Base-by-base conservation (phyloP, 2,888 invertebrate genomes). In the Tromatobia lineatoria region DNA sequence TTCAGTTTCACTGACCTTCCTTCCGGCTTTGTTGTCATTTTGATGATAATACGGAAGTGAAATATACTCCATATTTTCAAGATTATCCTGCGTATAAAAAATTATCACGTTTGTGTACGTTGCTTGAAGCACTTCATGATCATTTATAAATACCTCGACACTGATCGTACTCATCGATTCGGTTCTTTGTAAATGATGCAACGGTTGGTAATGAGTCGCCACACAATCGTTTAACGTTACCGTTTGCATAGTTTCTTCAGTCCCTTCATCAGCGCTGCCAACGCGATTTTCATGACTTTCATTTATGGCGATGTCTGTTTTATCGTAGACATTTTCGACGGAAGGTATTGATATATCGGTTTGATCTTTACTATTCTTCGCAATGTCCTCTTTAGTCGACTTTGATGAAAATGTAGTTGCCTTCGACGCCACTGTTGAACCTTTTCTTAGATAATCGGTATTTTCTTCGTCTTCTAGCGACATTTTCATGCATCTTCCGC, bases 241-340 rank as follows among this genome's bases (percentile, higher is more conserved):
- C 45, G 13, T 45, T 45, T 45, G 45, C 45, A 45, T 45, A 0
- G 45, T 45, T 45, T 45, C 45, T 45, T 45, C 45, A 45, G 45
- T 45, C 13, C 0, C 45, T 45, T 45, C 45, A 45, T 45, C 3
- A 45, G 0, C 45, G 45, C 45, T 45, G 45, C 45, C 45, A 45
- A 45, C 13, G 45, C 45, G 45, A 45, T 45, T 45, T 45, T 45
- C 11, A 45, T 45, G 45, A 45, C 45, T 13, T 45, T 45, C 45
- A 45, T 45, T 45, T 45, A 45, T 45, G 45, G 45, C 45, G 45
- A 45, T 45, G 45, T 45, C 45, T 45, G 45, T 45, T 45, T 45
- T 13, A 45, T 45, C 45, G 45, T 11, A 45, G 45, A 1, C 3
- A 3, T 45, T 45, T 45, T 45, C 45, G 13, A 45, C 45, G 45